Percentiles rank a stretch among this genome's conserved stretches.
Conservation (phyloP, 2,113 vertebrate species). For the Helogale parvula region DNA sequence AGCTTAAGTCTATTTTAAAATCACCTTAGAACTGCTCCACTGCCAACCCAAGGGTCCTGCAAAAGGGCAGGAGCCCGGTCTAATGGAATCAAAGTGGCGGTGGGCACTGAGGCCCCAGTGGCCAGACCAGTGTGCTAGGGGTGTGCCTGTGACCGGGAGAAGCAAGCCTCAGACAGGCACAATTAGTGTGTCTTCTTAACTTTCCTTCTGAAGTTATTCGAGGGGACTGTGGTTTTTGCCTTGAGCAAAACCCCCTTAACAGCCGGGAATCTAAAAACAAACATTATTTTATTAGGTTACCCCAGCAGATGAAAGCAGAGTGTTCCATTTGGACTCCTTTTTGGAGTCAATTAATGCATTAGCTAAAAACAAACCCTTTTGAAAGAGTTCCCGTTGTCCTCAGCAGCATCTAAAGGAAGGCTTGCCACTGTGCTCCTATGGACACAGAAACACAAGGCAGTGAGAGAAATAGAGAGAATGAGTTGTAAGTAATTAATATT, state of each 20-base stretch:
- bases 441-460: background rate
- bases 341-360: constrained; percentile 75
- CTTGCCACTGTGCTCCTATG: background rate
- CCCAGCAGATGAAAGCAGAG: constrained; percentile 75
- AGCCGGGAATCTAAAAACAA: constrained; percentile 73
- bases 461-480: background rate
- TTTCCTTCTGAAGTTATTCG: constrained; percentile 67
- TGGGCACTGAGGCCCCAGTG: background rate
- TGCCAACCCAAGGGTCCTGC: background rate
- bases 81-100: background rate
- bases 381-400: background rate
- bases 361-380: constrained; percentile 66
- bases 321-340: constrained; percentile 66
- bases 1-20: background rate
- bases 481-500: background rate
- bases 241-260: constrained; percentile 73
- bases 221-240: constrained; percentile 75
- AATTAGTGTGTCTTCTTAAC: constrained; percentile 63
- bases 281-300: constrained; percentile 75
- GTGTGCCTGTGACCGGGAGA: background rate
- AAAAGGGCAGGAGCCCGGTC: background rate
- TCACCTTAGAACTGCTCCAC: background rate
- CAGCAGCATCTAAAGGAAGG: background rate
- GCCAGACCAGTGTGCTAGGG: background rate
- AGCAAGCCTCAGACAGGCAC: constrained; percentile 54